Evolutionary conservation across 2,797 vertebrate genomes (phyloP), one percentile per base, ranked within the genome.

Genomic region (Limosa lapponica): DNA sequence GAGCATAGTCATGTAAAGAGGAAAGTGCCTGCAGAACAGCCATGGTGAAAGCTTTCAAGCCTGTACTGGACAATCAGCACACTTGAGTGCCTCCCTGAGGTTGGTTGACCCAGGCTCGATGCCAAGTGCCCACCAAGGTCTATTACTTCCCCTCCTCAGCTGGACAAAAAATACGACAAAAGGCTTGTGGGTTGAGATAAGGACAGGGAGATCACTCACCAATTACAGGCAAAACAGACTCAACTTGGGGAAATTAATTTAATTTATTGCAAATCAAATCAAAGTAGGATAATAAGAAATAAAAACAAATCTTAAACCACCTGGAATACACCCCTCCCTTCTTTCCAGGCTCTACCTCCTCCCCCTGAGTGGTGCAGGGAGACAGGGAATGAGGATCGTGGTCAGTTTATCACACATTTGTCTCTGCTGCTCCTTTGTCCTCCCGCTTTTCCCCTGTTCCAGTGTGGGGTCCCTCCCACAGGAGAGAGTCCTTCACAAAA

Each of bases 381-480:
- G 13, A 32, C 0, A 3, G 6, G 14, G 14, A 71, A 34, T 13
- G 3, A 8, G 8, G 17, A 6, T 5, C 48, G 8, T 8, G 3
- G 10, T 37, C 20, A 27, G 7, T 34, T 67, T 12, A 15, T 13
- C 11, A 11, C 12, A 24, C 8, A 4, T 28, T 18, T 79, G 22
- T 41, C 46, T 51, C 32, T 82, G 46, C 20, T 1, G 1, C 5
- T 30, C 27, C 13, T 19, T 51, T 32, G 8, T 67, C n/a, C 15
- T 69, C 28, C 24, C 13, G 14, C 4, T 27, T n/a, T 55, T 66
- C 22, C 11, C 6, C 19, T 80, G 5, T 6, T 71, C 14, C n/a
- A 55, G 16, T 2, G 1, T 30, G 5, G 22, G n/a, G 27, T 46
- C 23, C 14, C 18, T 46, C 30, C 18, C 11, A n/a, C 2, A 3